Percentiles rank a stretch among this genome's conserved stretches.
These are phyloP conservation scores for Chlorops oryzae DNA, from an alignment of 1,140 invertebrate species.

Conservation along the genomic window DNA sequence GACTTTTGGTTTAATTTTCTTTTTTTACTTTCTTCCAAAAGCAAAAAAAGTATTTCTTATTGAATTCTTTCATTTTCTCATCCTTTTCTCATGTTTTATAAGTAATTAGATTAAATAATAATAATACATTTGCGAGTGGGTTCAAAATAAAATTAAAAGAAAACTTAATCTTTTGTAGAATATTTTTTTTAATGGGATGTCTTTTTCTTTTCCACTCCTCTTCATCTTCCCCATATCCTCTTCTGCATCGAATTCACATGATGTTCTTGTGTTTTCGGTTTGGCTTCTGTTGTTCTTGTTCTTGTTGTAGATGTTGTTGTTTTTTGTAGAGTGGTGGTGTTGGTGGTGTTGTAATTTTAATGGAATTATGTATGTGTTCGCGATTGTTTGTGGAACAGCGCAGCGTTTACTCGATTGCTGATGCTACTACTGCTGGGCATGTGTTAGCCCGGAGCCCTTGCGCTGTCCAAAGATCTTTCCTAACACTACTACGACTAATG, in stretches of 20 bases:
- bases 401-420: too few species aligned
- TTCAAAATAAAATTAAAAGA: slow-evolving; percentile 14
- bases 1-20: too few species aligned
- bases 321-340: background rate
- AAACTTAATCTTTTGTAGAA: slow-evolving; percentile 13
- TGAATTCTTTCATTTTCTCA: slow-evolving; percentile 6
- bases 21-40: background rate
- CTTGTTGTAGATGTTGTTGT: slow-evolving; percentile 19
- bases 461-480: too few species aligned
- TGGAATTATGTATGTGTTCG: too few species aligned
- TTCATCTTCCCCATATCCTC: slow-evolving; percentile 4
- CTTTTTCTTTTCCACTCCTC: slow-evolving; percentile 7
- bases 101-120: slow-evolving; percentile 16
- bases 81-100: too few species aligned
- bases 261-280: slow-evolving; percentile 18
- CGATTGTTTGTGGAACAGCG: too few species aligned
- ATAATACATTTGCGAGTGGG: slow-evolving; percentile 18
- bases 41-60: slow-evolving; percentile 9
- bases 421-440: background rate
- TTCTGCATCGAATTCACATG: too few species aligned
- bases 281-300: slow-evolving; percentile 25
- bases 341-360: background rate
- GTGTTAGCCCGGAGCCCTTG: too few species aligned
- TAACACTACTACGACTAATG: slow-evolving; percentile 6
- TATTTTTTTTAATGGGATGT: too few species aligned